Evolutionary conservation across 2,888 invertebrate genomes (phyloP), one percentile per base, ranked within the genome.

Genomic region (Tetragonula carbonaria): DNA sequence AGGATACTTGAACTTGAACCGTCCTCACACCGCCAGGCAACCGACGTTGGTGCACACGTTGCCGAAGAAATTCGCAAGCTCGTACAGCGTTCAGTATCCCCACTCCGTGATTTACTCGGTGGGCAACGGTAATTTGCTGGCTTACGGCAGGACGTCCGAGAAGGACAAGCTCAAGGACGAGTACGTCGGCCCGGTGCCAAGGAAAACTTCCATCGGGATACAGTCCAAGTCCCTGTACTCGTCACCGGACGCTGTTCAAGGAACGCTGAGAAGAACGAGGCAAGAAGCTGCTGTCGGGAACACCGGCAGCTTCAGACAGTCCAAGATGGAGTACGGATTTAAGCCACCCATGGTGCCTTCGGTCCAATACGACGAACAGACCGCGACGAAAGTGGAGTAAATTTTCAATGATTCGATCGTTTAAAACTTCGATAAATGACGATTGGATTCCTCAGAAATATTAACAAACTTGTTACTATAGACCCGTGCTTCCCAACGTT

Each of bases 281-380:
- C 95, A 96, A 33, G 94, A 95, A 51, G 93, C 90, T 75, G 45
- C 45, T 45, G 13, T 45, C n/a, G 93, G 94, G 2, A 92, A 95
- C n/a, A 95, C 95, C 38, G 95, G 95, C 78, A 95, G 96, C 38
- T 96, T 96, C 28, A 95, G 96, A 79, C 96, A 96, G 86, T 95
- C 97, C 0, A 96, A 97, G 90, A 96, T 98, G 91, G 98, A 98
- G 88, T 98, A 98, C 89, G 97, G 97, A 0, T 98, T 98, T 89
- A 97, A 97, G 91, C 98, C 98, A 0, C 98, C 98, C 0, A 93
- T 98, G 89, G 96, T 97, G 84, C 98, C 98, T 0, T 98, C 98
- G 0, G 95, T 97, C 6, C 97, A 97, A 93, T 96, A 98, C 16
- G 97, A 97, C 91, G 96, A 97, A 86, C 96, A 97, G 72, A 93